phyloP scores from a whole-genome alignment of 2,113 vertebrate genomes.

The Hemichromis elongatus region DNA sequence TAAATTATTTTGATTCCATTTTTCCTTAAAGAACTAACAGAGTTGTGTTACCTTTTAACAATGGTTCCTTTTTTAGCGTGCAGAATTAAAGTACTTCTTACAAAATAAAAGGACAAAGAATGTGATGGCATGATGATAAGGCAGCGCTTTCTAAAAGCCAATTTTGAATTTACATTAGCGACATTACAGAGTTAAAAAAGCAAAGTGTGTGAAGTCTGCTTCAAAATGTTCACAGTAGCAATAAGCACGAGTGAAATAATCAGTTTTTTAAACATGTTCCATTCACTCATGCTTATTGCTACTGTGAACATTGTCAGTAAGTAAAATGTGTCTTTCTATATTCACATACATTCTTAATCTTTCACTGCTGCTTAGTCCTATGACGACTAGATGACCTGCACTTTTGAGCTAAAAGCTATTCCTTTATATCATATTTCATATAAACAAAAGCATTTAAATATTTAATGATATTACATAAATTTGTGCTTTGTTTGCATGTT shows the following conservation, averaged over 20 bases:
- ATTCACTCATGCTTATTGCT: neutral
- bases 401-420: neutral
- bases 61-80: neutral
- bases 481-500: neutral
- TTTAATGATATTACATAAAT: neutral
- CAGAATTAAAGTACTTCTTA: neutral
- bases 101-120: neutral
- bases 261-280: too few species aligned
- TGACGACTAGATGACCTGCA: neutral
- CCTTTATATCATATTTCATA: neutral
- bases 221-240: too few species aligned
- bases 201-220: neutral
- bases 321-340: neutral
- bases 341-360: neutral
- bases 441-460: neutral
- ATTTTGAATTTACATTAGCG: neutral
- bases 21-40: neutral
- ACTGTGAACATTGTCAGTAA: neutral
- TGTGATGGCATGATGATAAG: neutral
- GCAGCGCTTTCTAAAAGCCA: neutral
- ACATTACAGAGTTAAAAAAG: neutral
- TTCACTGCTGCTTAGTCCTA: neutral
- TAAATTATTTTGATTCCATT: neutral
- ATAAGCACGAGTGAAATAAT: too few species aligned
- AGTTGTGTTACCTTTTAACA: neutral